Conservation (phyloP, 2,797 vertebrate genomes). For the Lepidocolaptes lacrymiger region DNA sequence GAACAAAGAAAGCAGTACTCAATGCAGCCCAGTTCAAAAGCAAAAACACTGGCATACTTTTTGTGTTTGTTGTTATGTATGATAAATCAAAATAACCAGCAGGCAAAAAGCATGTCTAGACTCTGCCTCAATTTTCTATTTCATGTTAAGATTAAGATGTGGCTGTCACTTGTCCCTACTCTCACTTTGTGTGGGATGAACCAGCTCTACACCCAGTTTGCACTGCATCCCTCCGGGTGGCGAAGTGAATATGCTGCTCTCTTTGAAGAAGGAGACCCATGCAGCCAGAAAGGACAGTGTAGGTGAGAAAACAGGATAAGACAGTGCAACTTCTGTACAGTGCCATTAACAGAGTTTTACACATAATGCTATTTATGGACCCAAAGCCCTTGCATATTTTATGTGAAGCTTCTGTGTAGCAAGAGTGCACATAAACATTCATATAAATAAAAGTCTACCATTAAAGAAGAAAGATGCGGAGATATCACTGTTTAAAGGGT, state of each 20-base stretch:
- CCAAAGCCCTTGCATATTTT: background rate
- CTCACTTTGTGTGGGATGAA: fast-evolving
- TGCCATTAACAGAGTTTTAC: background rate
- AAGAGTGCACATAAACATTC: background rate
- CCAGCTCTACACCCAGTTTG: background rate
- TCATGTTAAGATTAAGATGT: background rate
- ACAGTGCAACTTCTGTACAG: background rate
- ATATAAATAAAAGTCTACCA: background rate
- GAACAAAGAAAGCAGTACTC: background rate
- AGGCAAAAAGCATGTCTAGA: background rate
- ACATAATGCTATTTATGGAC: background rate
- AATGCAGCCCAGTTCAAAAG: background rate
- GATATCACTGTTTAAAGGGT: background rate
- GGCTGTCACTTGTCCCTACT: background rate
- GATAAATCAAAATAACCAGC: background rate
- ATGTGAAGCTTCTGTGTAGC: background rate
- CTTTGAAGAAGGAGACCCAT: background rate
- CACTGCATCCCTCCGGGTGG: background rate
- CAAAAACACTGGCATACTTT: background rate
- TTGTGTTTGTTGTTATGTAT: background rate
- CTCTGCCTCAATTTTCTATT: background rate
- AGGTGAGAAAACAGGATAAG: background rate
- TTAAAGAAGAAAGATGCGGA: background rate
- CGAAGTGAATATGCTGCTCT: background rate
- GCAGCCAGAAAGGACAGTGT: background rate